Percentiles rank a stretch among this genome's conserved stretches.
These are phyloP conservation scores for Struthio camelus DNA, from an alignment of 2,113 vertebrate species.

Conservation along the genomic window DNA sequence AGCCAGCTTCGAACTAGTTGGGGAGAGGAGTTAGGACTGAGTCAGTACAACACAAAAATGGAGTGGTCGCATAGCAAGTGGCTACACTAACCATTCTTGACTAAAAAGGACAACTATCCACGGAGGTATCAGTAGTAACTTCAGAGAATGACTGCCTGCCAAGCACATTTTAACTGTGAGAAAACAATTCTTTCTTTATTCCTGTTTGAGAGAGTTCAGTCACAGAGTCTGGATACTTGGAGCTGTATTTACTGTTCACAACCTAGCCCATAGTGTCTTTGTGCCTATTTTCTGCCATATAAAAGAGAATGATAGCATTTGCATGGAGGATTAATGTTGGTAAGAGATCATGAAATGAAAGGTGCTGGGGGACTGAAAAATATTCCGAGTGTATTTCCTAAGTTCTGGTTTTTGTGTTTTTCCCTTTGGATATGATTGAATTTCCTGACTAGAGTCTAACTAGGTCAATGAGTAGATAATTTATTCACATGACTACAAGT, in stretches of 20 bases:
- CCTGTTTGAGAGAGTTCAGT: neutral
- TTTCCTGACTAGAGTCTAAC: neutral
- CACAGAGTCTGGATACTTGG: neutral
- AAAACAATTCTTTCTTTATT: neutral
- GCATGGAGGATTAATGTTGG: neutral
- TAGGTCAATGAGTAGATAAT: slow-evolving; percentile 22
- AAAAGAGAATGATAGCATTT: neutral
- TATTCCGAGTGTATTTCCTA: neutral
- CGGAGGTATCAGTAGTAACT: neutral
- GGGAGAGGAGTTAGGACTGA: too few relatives aligned
- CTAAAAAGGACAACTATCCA: neutral
- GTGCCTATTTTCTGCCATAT: neutral
- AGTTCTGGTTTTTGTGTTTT: neutral
- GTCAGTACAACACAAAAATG: too few relatives aligned
- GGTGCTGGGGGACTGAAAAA: neutral
- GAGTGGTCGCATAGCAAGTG: too few relatives aligned
- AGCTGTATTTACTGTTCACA: neutral
- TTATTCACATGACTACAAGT: neutral
- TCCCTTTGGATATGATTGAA: neutral
- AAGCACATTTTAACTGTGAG: neutral
- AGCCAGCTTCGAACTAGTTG: too few relatives aligned
- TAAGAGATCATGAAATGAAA: neutral
- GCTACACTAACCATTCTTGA: too few relatives aligned
- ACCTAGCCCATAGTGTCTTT: neutral
- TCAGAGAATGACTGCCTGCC: neutral